phyloP scores from a whole-genome alignment of 2,113 vertebrate genomes.

The Eudyptes chrysolophus region DNA sequence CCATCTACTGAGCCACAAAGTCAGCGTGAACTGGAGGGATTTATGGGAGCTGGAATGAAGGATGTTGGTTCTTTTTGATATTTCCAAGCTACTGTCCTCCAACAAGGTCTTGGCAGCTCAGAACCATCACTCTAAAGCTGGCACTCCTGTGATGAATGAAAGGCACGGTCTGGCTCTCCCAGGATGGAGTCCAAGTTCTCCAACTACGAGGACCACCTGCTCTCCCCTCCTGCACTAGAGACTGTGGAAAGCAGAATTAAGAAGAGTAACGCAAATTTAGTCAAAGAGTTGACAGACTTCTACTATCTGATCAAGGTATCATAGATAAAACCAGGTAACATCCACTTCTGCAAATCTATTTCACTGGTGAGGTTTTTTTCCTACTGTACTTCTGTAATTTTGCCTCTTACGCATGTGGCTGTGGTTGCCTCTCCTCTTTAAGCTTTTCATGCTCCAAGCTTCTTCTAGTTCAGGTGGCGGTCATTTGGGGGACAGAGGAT shows the following conservation, averaged over 20 bases:
- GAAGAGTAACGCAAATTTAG: neutral
- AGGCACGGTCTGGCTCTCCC: neutral
- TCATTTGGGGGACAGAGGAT: neutral
- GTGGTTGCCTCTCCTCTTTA: neutral
- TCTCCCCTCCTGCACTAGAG: neutral
- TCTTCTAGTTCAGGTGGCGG: neutral
- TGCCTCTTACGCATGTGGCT: rapidly evolving
- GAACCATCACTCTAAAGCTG: slow-evolving; percentile 3
- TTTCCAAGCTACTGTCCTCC: slow-evolving; percentile 9
- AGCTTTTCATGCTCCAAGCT: neutral
- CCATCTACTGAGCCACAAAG: neutral
- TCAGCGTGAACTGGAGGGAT: neutral
- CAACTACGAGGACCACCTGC: slow-evolving; percentile 12
- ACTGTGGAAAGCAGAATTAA: neutral
- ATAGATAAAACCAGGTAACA: neutral
- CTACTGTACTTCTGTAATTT: neutral
- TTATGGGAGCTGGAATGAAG: neutral
- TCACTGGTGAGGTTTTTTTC: neutral
- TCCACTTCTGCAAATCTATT: neutral
- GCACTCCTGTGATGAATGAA: slow-evolving; percentile 14
- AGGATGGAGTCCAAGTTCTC: slow-evolving; percentile 31
- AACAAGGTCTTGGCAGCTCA: slow-evolving; percentile 38
- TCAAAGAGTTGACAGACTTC: neutral
- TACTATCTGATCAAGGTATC: neutral
- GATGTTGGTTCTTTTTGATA: neutral